Conservation (phyloP, 2,888 invertebrate species). For the Sclerodermus sp. region DNA sequence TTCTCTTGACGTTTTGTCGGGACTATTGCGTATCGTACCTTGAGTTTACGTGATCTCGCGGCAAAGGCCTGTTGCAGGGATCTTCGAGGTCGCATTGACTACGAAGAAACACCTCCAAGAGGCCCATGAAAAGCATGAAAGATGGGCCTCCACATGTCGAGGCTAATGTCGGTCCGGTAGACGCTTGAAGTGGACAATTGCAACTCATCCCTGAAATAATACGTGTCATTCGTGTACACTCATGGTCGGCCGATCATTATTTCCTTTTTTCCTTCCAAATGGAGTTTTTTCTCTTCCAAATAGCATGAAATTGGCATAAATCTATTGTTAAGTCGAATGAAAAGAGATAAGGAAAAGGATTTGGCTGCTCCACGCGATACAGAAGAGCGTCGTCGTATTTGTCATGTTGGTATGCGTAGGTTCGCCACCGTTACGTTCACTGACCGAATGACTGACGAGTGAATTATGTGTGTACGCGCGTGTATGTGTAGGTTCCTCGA, state of each 20-base stretch:
- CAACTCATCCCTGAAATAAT: slow-evolving; percentile 64
- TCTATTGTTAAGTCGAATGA: too few relatives aligned
- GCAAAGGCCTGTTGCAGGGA: slow-evolving; percentile 73
- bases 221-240: too few relatives aligned
- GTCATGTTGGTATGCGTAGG: background rate
- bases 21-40: slow-evolving; percentile 35
- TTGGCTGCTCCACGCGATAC: too few relatives aligned
- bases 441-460: slow-evolving; percentile 38
- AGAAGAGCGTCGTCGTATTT: too few relatives aligned
- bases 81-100: slow-evolving; percentile 88
- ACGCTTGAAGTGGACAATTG: slow-evolving; percentile 78
- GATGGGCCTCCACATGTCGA: slow-evolving; percentile 82
- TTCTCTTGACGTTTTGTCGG: too few relatives aligned
- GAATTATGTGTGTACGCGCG: slow-evolving; percentile 33
- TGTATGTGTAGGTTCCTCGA: too few relatives aligned
- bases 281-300: too few relatives aligned
- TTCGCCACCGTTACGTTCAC: slow-evolving; percentile 47
- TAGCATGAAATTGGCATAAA: too few relatives aligned
- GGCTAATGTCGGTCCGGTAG: slow-evolving; percentile 81
- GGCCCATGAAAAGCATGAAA: slow-evolving; percentile 88
- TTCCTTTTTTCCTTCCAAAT: too few relatives aligned
- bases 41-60: slow-evolving; percentile 46
- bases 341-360: too few relatives aligned
- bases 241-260: too few relatives aligned
- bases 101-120: slow-evolving; percentile 80